Conservation (phyloP, 2,888 invertebrate species). For the Gonocerus acuteangulatus region DNA sequence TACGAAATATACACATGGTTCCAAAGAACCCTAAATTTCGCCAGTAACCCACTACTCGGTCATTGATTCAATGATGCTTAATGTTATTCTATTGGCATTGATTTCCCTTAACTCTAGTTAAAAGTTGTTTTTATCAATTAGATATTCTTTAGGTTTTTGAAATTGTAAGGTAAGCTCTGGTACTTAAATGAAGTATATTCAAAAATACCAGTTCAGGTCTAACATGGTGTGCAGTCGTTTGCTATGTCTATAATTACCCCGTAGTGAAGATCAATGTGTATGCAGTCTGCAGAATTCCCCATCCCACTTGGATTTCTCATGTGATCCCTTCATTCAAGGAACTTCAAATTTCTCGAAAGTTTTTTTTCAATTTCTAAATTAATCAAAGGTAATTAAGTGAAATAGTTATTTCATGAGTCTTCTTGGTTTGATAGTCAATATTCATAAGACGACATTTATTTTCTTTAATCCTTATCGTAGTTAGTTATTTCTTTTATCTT, state of each 20-base stretch:
- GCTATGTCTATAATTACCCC: constrained; percentile 33
- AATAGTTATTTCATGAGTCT: background rate
- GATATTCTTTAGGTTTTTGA: background rate
- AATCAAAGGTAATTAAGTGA: background rate
- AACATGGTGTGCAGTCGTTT: constrained; percentile 8
- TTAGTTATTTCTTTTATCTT: background rate
- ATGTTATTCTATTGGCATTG: constrained; percentile 22
- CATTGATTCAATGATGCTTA: constrained; percentile 17
- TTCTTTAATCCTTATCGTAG: background rate
- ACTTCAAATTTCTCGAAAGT: background rate
- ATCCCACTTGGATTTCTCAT: constrained; percentile 7
- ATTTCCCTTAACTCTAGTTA: constrained; percentile 23
- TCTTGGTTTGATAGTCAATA: background rate
- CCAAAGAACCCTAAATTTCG: too few species aligned
- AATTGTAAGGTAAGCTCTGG: constrained; percentile 15
- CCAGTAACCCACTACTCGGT: constrained; percentile 6
- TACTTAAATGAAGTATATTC: constrained; percentile 2
- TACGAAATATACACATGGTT: too few species aligned
- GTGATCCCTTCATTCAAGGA: constrained; percentile 2
- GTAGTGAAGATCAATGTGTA: constrained; percentile 31
- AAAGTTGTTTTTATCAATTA: constrained; percentile 15
- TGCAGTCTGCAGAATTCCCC: constrained; percentile 20
- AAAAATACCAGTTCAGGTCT: background rate
- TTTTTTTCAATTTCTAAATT: constrained; percentile 7
- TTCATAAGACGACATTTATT: background rate